Percentiles rank a stretch among this genome's conserved stretches.
These are phyloP conservation scores for Diachasmimorpha longicaudata DNA, from an alignment of 1,140 invertebrate species.

Conservation along the genomic window DNA sequence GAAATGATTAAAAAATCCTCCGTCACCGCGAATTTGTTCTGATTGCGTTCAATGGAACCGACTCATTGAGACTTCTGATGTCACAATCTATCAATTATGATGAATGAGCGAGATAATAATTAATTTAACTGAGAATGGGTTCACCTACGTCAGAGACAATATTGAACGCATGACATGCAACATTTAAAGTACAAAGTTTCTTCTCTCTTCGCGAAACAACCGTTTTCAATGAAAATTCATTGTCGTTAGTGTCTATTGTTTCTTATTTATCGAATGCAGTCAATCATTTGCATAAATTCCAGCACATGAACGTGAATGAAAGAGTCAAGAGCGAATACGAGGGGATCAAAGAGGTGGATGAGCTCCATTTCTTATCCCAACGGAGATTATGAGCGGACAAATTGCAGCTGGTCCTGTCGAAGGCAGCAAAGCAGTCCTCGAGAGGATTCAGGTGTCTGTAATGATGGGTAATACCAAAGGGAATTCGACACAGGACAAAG, in stretches of 20 bases:
- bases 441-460: conserved; percentile 36
- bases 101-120: no score
- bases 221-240: not conserved
- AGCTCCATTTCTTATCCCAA: not conserved
- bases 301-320: not conserved
- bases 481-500: conserved; percentile 28
- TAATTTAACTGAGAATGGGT: no score
- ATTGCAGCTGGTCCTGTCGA: conserved; percentile 33
- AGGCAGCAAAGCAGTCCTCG: conserved; percentile 36
- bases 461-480: conserved; percentile 32
- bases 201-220: not conserved
- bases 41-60: no score
- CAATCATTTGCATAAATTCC: not conserved
- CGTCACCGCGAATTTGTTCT: no score
- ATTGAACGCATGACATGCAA: no score
- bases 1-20: not conserved
- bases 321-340: not conserved
- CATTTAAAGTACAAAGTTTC: no score
- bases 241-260: not conserved
- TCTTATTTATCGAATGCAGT: not conserved
- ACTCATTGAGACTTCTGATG: no score
- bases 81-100: no score
- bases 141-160: no score
- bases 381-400: conserved; percentile 43
- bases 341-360: not conserved